Evolutionary conservation across 2,888 invertebrate species (phyloP), one percentile per base, ranked within the genome.

Genomic region (Mythimna ferrago): DNA sequence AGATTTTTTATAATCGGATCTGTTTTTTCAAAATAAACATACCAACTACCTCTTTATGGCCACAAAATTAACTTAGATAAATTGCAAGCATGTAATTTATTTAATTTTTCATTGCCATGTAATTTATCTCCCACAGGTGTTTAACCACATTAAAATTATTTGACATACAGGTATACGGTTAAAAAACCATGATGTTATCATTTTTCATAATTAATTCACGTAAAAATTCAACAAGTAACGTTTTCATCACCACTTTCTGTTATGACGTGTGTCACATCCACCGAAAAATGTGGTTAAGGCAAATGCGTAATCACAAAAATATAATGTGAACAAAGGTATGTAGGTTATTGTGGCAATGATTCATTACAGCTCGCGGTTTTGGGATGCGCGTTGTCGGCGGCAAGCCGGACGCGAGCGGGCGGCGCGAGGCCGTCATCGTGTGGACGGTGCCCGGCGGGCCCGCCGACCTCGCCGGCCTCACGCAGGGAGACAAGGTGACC

Each of bases 361-460:
- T 78, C 82, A 88, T 89, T 88, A 80, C 94, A 98, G 98, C 98
- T 82, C 98, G 98, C 85, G 99, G 99, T 73, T 98, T 99, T 90
- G 99, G 99, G 51, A 98, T 99, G 98, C 97, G 99, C 80, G 98
- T 99, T 41, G 99, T 99, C 62, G 99, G 99, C 26, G 99, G 99
- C 44, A 99, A 99, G 93, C 98, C 98, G 48, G 98, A 98, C 74
- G 97, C 97, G 48, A 98, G 98, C 93, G 99, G 99, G 7, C 97
- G 98, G 54, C 97, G 99, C 82, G 98, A 98, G 93, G 99, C 99
- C 63, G 98, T 98, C 92, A 98, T 99, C 90, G 98, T 99, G 75
- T 99, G 98, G 98, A 99, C 99, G 6, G 98, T 98, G 80, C 98
- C 98, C 16, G 98, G 98, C 61, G 99, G 99, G 48, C 98, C 99